These are phyloP conservation scores for Tinea semifulvella DNA, from an alignment of 2,888 invertebrate genomes.

Conservation along the genomic window DNA sequence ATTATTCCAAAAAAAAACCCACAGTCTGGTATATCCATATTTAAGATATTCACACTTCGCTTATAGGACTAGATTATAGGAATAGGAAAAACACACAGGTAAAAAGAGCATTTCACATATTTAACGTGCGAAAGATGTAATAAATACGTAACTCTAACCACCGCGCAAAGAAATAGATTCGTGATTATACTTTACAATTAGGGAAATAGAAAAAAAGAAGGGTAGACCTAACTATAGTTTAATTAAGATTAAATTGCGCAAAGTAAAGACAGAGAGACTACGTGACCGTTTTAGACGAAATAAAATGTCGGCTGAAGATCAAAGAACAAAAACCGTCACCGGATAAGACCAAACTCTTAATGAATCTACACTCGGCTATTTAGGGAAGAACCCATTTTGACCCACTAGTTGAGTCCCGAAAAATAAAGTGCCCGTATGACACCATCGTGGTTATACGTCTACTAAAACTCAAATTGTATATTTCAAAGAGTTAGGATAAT, in stretches of 20 bases:
- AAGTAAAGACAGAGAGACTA: slow-evolving; percentile 8
- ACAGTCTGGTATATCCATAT: no score
- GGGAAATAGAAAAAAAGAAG: neutral
- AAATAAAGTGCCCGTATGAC: neutral
- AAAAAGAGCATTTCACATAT: no score
- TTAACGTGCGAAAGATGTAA: no score
- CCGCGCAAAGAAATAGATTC: no score
- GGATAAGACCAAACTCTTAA: slow-evolving; percentile 13
- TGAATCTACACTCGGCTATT: slow-evolving; percentile 10
- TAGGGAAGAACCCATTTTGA: neutral
- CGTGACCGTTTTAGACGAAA: slow-evolving; percentile 10
- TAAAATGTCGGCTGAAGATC: slow-evolving; percentile 10
- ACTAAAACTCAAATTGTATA: no score
- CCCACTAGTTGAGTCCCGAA: neutral
- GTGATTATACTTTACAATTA: no score
- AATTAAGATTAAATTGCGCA: slow-evolving; percentile 6
- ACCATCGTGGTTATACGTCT: neutral
- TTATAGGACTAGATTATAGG: no score
- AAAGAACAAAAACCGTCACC: slow-evolving; percentile 14
- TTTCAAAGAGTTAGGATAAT: no score
- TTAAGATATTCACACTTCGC: no score
- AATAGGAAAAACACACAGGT: no score
- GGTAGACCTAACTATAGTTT: slow-evolving; percentile 6
- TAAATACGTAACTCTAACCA: no score
- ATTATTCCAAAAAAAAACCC: no score